These are phyloP conservation scores for Xenopus laevis DNA, from an alignment of 2,113 vertebrate species.

Conservation along the genomic window DNA sequence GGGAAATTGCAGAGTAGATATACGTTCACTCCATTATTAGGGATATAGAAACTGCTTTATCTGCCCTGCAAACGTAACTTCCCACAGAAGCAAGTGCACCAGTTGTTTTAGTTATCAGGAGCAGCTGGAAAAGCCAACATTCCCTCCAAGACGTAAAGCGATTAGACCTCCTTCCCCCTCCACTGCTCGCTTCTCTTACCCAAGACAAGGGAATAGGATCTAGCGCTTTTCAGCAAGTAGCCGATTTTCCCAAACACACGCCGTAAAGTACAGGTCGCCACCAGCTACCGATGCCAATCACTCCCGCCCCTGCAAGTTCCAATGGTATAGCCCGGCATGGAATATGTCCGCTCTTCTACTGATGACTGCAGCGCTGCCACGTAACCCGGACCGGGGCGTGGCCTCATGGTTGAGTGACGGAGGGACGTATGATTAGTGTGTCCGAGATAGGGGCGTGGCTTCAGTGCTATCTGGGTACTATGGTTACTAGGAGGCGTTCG, in stretches of 20 bases:
- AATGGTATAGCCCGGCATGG: neutral
- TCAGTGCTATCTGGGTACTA: neutral
- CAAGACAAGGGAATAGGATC: too few relatives aligned
- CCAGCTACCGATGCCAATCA: neutral
- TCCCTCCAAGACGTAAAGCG: too few relatives aligned
- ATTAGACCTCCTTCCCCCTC: neutral
- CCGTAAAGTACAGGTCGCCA: neutral
- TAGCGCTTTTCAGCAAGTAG: too few relatives aligned
- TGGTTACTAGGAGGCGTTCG: neutral
- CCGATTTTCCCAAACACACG: too few relatives aligned
- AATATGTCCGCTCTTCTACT: slow-evolving; percentile 24
- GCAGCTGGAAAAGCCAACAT: too few relatives aligned
- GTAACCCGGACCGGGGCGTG: slow-evolving; percentile 40
- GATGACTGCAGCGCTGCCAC: slow-evolving; percentile 39
- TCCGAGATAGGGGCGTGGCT: neutral
- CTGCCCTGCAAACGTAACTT: too few relatives aligned
- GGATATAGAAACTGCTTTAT: too few relatives aligned
- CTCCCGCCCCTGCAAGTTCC: neutral
- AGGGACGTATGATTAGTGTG: neutral
- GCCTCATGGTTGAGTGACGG: neutral
- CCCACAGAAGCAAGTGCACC: too few relatives aligned
- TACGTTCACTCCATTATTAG: too few relatives aligned
- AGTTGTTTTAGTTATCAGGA: too few relatives aligned
- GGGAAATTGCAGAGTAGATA: too few relatives aligned
- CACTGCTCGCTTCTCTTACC: neutral